Conservation (phyloP, 2,888 invertebrate species). For the Apamea anceps region DNA sequence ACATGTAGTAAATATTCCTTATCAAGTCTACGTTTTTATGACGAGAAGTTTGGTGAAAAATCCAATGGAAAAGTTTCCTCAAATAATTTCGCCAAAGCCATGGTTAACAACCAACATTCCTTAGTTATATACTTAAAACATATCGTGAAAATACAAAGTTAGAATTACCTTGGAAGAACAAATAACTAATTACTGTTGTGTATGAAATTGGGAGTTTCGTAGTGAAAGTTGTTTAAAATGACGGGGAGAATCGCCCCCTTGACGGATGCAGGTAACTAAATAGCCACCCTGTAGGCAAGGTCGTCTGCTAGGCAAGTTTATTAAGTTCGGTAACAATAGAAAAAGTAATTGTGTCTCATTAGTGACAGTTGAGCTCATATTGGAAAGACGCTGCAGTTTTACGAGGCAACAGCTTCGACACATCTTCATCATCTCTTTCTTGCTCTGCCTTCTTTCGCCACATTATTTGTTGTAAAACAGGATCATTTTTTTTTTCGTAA, state of each 20-base stretch:
- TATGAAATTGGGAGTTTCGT: too few relatives aligned
- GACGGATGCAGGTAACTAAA: too few relatives aligned
- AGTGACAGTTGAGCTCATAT: not conserved
- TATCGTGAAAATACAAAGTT: slow-evolving; percentile 5
- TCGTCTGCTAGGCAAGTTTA: too few relatives aligned
- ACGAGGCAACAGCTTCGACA: not conserved
- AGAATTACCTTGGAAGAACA: not conserved
- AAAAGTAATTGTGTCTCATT: too few relatives aligned
- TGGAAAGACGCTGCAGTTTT: slow-evolving; percentile 1
- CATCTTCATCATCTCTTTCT: slow-evolving; percentile 1
- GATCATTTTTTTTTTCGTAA: too few relatives aligned
- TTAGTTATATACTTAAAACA: not conserved
- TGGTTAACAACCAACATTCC: slow-evolving; percentile 13
- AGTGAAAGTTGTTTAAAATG: too few relatives aligned
- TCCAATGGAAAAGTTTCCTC: not conserved
- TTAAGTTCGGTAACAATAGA: not conserved
- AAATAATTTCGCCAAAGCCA: slow-evolving; percentile 5
- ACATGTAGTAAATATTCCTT: not conserved
- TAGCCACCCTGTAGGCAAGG: too few relatives aligned
- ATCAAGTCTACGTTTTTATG: slow-evolving; percentile 6
- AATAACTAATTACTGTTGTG: too few relatives aligned
- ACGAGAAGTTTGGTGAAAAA: slow-evolving; percentile 17
- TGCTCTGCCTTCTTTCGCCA: not conserved
- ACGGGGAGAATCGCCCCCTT: too few relatives aligned
- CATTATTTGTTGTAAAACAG: not conserved